These are phyloP conservation scores for Cerastis rubricosa DNA, from an alignment of 2,888 invertebrate genomes.

Conservation along the genomic window DNA sequence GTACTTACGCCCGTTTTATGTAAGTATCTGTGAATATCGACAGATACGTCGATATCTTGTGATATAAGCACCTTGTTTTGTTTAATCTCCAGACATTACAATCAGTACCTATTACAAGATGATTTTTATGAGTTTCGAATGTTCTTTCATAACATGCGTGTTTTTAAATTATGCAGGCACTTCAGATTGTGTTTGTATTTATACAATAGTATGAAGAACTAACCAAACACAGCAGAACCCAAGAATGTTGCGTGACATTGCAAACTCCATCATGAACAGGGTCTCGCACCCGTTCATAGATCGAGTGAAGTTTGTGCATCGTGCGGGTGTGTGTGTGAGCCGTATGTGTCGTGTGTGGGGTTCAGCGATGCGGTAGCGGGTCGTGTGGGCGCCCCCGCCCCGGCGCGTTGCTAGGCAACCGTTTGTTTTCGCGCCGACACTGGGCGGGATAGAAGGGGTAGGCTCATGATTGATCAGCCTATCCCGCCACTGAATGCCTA, in stretches of 20 bases:
- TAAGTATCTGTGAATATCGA: slow-evolving; percentile 54
- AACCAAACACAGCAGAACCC: neutral
- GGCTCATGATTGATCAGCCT: slow-evolving; percentile 91
- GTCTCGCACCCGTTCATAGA: slow-evolving; percentile 52
- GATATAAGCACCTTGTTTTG: slow-evolving; percentile 25
- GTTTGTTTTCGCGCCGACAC: slow-evolving; percentile 89
- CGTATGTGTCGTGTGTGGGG: slow-evolving; percentile 84
- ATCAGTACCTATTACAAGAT: slow-evolving; percentile 9
- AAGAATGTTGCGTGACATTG: slow-evolving; percentile 38
- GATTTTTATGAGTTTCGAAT: neutral
- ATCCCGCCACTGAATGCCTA: slow-evolving; percentile 87
- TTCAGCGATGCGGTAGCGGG: slow-evolving; percentile 80
- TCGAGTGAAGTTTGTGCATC: slow-evolving; percentile 63
- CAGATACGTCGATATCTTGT: slow-evolving; percentile 30
- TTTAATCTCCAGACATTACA: slow-evolving; percentile 18
- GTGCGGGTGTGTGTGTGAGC: slow-evolving; percentile 38
- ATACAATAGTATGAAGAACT: neutral
- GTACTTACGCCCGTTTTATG: slow-evolving; percentile 52
- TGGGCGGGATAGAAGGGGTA: slow-evolving; percentile 90
- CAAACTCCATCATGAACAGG: slow-evolving; percentile 18
- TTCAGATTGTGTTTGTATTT: neutral
- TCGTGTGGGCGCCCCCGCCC: slow-evolving; percentile 79
- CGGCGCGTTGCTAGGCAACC: slow-evolving; percentile 86
- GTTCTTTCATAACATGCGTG: neutral
- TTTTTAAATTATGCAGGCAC: slow-evolving; percentile 1